Evolutionary conservation across 2,888 invertebrate species (phyloP).

Genomic region (Sceliomorpha sp.): DNA sequence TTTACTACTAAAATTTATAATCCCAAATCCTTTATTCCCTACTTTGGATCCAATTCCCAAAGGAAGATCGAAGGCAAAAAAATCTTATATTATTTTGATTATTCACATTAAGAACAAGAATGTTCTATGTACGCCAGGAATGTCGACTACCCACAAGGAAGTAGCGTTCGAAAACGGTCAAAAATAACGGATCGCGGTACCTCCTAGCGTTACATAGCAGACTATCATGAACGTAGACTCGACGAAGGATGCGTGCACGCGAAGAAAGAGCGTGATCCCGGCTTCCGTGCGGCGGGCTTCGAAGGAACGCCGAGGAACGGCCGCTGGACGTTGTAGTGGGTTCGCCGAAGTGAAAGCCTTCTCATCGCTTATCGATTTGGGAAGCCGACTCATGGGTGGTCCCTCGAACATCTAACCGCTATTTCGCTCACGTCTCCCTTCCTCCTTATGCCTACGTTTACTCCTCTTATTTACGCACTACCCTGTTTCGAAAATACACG

Average conservation of each 20-base stretch:
- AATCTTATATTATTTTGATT: no score
- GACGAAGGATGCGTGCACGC: constrained; percentile 20
- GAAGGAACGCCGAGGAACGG: constrained; percentile 14
- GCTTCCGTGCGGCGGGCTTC: constrained; percentile 18
- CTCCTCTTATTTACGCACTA: constrained; percentile 48
- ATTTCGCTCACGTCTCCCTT: constrained; percentile 32
- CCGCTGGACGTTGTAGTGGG: constrained; percentile 14
- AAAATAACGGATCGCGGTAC: constrained; percentile 30
- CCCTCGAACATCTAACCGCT: constrained; percentile 27
- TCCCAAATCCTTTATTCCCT: no score
- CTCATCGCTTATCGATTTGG: constrained; percentile 48
- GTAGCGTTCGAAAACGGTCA: constrained; percentile 3
- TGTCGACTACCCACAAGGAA: constrained; percentile 3
- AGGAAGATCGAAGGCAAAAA: no score
- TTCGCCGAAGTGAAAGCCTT: constrained; percentile 32
- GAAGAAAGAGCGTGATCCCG: constrained; percentile 8
- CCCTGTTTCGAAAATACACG: constrained; percentile 69
- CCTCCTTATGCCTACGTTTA: constrained; percentile 1
- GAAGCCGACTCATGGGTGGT: constrained; percentile 48
- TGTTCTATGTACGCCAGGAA: neutral
- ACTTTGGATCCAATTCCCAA: constrained; percentile 40
- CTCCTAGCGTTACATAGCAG: neutral
- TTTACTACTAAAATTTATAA: no score
- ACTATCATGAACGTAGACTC: constrained; percentile 8
- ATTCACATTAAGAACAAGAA: no score